Conservation (phyloP, 2,113 vertebrate species). For the Gasterosteus aculeatus region DNA sequence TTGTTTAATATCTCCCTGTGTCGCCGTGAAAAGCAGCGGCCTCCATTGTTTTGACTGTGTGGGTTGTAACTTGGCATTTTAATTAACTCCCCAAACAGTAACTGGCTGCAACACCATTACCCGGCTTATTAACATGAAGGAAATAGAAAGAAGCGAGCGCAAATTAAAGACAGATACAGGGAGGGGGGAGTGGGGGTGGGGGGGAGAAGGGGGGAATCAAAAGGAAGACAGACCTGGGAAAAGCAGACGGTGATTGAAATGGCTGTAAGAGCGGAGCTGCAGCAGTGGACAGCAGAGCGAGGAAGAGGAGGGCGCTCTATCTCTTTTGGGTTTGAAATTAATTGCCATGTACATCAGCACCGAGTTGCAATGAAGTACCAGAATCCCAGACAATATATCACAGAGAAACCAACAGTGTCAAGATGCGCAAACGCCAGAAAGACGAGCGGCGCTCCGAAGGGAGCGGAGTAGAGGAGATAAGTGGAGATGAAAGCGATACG, state of each 20-base stretch:
- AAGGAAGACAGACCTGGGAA: conserved; percentile 29
- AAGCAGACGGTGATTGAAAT: conserved; percentile 69
- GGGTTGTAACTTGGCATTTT: conserved; percentile 81
- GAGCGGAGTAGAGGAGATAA: conserved; percentile 67
- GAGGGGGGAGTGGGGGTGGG: too few relatives aligned
- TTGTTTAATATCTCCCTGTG: conserved; percentile 79
- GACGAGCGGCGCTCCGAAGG: conserved; percentile 64
- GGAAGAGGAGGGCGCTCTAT: conserved; percentile 1
- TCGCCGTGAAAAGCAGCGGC: conserved; percentile 59
- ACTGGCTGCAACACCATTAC: conserved; percentile 68
- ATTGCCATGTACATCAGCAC: conserved; percentile 74
- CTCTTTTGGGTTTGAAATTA: conserved; percentile 73
- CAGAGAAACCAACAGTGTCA: conserved; percentile 70
- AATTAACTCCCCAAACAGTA: conserved; percentile 81
- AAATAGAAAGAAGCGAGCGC: conserved; percentile 31
- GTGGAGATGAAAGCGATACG: conserved; percentile 72
- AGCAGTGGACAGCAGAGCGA: conserved; percentile 12
- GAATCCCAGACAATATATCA: conserved; percentile 72
- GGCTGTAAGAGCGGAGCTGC: conserved; percentile 30
- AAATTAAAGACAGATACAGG: conserved; percentile 45
- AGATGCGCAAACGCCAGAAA: conserved; percentile 47
- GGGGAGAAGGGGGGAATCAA: conserved; percentile 45
- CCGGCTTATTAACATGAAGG: conserved; percentile 73
- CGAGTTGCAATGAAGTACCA: conserved; percentile 60
- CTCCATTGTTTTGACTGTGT: conserved; percentile 81